Evolutionary conservation across 2,888 invertebrate species (phyloP).

Genomic region (Tipula helvola): DNA sequence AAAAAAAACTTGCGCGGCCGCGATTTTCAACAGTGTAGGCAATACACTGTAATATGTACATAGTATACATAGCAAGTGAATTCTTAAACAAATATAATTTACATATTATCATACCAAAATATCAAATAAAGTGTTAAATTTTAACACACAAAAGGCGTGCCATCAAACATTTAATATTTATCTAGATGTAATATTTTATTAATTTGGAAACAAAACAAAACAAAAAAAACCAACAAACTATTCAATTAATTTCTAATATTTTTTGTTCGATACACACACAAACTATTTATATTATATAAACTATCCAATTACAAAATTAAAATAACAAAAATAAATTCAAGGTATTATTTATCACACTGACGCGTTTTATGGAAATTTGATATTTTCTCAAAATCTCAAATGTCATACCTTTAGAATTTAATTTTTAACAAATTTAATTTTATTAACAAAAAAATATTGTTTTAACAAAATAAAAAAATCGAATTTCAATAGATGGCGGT

Average conservation of each 20-base stretch:
- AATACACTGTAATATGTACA: neutral
- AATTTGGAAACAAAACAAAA: neutral
- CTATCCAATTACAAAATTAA: neutral
- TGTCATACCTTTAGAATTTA: neutral
- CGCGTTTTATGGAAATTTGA: neutral
- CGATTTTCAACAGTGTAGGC: neutral
- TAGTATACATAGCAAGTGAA: neutral
- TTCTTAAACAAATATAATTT: neutral
- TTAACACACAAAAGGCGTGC: slow-evolving; percentile 4
- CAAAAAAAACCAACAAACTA: neutral
- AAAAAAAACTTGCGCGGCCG: neutral
- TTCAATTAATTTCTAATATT: neutral
- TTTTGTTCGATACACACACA: neutral
- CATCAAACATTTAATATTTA: neutral
- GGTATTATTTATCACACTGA: slow-evolving; percentile 9
- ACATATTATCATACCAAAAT: neutral
- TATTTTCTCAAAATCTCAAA: slow-evolving; percentile 4
- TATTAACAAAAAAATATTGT: neutral
- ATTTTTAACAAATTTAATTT: neutral
- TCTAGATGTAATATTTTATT: neutral
- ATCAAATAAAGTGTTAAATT: neutral
- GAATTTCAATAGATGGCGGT: neutral
- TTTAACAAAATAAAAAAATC: neutral
- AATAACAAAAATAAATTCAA: neutral
- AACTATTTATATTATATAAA: neutral